Evolutionary conservation across 2,888 invertebrate species (phyloP).

Genomic region (Latheticus oryzae): DNA sequence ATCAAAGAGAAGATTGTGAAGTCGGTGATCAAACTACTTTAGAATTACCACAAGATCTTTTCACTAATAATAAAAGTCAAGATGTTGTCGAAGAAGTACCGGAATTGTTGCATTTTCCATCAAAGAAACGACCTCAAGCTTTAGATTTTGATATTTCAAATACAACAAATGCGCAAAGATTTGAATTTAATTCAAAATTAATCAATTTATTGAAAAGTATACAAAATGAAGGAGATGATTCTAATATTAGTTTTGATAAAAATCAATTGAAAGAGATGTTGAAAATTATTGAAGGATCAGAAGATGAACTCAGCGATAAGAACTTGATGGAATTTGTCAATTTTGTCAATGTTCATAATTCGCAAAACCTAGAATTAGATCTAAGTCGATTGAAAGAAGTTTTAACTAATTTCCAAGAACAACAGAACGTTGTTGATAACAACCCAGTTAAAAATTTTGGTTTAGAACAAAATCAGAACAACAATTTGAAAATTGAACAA

Average conservation of each 20-base stretch:
- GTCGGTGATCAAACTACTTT: conserved; percentile 66
- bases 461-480: conserved; percentile 44
- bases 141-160: conserved; percentile 31
- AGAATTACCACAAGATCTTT: conserved; percentile 63
- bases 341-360: conserved; percentile 59
- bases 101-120: conserved; percentile 51
- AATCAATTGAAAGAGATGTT: conserved; percentile 57
- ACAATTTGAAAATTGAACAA: conserved; percentile 45
- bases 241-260: conserved; percentile 58
- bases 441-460: too few relatives aligned
- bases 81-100: conserved; percentile 58
- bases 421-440: conserved; percentile 52
- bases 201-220: conserved; percentile 54
- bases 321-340: conserved; percentile 61
- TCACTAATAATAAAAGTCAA: conserved; percentile 56
- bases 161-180: conserved; percentile 48
- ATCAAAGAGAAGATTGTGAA: conserved; percentile 65
- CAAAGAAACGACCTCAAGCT: conserved; percentile 10
- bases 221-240: conserved; percentile 51
- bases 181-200: conserved; percentile 53
- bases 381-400: conserved; percentile 57
- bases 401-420: conserved; percentile 56
- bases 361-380: conserved; percentile 59
- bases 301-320: conserved; percentile 55
- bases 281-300: conserved; percentile 55